Base-by-base conservation (phyloP, 2,113 vertebrate species). In the Steatornis caripensis region DNA sequence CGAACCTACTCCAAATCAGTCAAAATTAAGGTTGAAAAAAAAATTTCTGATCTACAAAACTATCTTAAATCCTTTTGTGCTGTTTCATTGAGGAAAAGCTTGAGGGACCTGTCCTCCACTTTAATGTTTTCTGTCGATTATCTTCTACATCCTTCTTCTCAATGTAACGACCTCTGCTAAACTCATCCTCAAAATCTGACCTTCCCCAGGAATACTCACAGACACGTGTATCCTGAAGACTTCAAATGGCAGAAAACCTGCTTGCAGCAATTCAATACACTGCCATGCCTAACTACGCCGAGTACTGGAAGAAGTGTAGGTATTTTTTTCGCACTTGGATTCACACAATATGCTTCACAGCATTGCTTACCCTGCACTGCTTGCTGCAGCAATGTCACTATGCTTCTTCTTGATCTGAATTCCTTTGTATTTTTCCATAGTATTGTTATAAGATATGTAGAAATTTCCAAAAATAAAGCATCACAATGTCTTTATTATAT, bases 151-250 rank as follows among this genome's bases (percentile, higher is more conserved):
- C n/a, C 11, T 72, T 4, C 24, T 87, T 60, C 12, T 76, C 69
- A 39, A 2, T 58, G 21, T 23, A 69, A 61, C 61, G 46, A 72
- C 11, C 22, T 26, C 37, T 45, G 15, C 54, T 88, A 51, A 80
- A 86, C 36, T 43, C 23, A 46, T 57, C 36, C 32, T 57, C 58
- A 62, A 54, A 86, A 68, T 58, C n/a, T 41, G 29, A 18, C 62
- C 90, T 90, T 95, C 34, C 32, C 29, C 14, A 11, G 57, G 54
- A 19, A 6, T 29, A 6, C 12, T 43, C 27, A 82, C 10, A 79
- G 48, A 23, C 8, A 2, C 0, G 0, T 30, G 43, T 37, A 22
- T 36, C 45, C 85, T 4, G 2, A 32, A 84, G 20, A 27, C 14
- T 60, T 90, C 21, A 61, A 79, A 79, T 15, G 21, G 9, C 34